A percentile compares a stretch with the other conserved stretches of the same genome.
These are phyloP conservation scores for Lucilia sericata DNA, from an alignment of 1,140 invertebrate species.

Conservation along the genomic window DNA sequence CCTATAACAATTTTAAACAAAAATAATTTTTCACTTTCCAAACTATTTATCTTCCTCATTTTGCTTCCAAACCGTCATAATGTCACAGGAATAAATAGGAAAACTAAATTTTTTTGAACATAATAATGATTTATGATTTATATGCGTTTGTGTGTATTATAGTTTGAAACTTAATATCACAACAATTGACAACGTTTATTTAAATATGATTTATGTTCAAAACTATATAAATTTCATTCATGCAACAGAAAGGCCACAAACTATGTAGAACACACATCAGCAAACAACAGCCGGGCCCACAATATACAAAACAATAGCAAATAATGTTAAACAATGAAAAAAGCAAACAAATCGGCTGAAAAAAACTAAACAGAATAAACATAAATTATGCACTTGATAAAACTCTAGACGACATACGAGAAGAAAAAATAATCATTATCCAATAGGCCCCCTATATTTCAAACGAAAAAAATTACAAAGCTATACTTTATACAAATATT, in stretches of 20 bases:
- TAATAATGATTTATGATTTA: conserved; percentile 13
- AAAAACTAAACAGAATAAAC: background rate
- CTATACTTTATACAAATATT: background rate
- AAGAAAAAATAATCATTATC: background rate
- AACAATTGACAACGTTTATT: conserved; percentile 42
- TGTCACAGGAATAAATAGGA: too few relatives aligned
- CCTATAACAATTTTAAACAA: too few relatives aligned
- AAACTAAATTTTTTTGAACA: too few relatives aligned
- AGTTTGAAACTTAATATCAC: conserved; percentile 27
- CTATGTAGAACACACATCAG: too few relatives aligned
- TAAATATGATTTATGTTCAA: conserved; percentile 33
- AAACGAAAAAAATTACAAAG: background rate
- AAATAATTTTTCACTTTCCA: too few relatives aligned
- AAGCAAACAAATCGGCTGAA: background rate
- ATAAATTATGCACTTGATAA: conserved; percentile 41
- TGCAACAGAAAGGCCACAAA: background rate
- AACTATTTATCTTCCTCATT: too few relatives aligned
- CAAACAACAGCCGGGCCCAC: too few relatives aligned
- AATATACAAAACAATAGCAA: background rate
- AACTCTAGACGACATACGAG: background rate
- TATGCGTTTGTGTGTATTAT: background rate
- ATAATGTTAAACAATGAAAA: background rate
- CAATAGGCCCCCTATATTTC: background rate
- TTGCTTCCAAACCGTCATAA: too few relatives aligned
- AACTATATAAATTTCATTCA: conserved; percentile 1